Conservation (phyloP, 2,113 vertebrate genomes). For the Corythaeola cristata region DNA sequence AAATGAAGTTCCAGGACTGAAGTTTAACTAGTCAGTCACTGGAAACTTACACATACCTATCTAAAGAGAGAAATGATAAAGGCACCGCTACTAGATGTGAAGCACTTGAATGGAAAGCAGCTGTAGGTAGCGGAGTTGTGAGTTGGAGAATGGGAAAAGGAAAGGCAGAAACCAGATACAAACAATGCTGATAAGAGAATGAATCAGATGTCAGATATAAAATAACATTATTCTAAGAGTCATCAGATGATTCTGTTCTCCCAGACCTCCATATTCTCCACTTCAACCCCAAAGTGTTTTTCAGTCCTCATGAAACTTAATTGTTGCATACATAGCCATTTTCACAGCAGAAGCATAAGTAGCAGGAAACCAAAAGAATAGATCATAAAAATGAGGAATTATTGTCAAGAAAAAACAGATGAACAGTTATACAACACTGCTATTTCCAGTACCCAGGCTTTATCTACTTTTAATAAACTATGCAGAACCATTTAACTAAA, state of each 20-base stretch:
- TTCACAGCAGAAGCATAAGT: neutral
- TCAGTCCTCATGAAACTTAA: neutral
- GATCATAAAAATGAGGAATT: neutral
- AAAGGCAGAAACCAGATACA: neutral
- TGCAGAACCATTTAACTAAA: neutral
- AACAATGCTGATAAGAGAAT: neutral
- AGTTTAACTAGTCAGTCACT: neutral
- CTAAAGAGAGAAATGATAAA: neutral
- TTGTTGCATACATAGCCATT: neutral
- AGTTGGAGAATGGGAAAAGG: neutral
- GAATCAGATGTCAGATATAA: neutral
- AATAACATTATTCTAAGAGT: neutral
- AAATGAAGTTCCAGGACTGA: neutral
- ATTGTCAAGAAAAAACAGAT: neutral
- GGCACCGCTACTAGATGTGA: neutral
- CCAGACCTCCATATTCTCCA: neutral
- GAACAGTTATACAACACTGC: neutral
- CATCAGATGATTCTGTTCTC: neutral
- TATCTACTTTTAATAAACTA: neutral
- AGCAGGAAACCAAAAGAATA: neutral
- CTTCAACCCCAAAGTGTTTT: neutral
- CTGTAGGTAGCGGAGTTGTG: neutral
- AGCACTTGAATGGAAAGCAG: neutral
- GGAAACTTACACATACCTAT: neutral
- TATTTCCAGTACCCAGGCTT: neutral